Conservation (phyloP, 2,797 vertebrate species). For the Coregonus ussuriensis region DNA sequence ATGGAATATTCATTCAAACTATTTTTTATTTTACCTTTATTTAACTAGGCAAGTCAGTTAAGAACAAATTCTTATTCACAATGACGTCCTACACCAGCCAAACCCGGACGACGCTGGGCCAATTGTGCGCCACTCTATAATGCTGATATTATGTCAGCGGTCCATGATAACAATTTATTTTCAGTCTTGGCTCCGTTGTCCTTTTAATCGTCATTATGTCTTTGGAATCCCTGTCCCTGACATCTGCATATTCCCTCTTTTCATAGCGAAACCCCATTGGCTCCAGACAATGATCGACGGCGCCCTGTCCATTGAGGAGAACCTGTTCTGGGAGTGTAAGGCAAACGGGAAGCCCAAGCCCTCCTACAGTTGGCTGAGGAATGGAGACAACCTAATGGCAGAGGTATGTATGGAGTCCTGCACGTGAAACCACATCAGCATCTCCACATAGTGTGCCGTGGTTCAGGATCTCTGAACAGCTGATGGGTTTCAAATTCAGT, state of each 20-base stretch:
- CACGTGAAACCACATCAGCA: conserved; percentile 21
- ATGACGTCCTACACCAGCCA: too few relatives aligned
- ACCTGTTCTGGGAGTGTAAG: conserved; percentile 89
- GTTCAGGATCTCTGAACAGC: conserved; percentile 37
- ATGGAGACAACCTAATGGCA: conserved; percentile 78
- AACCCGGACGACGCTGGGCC: too few relatives aligned
- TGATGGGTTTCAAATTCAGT: conserved; percentile 58
- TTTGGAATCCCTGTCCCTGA: neutral
- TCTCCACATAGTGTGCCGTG: conserved; percentile 27
- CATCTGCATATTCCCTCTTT: conserved; percentile 27
- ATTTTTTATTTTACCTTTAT: too few relatives aligned
- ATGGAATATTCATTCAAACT: neutral
- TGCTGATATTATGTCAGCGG: conserved; percentile 7
- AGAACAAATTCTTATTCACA: too few relatives aligned
- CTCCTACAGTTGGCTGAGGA: conserved; percentile 91
- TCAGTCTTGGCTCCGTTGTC: neutral
- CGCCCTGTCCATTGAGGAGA: conserved; percentile 85
- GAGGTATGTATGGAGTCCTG: conserved; percentile 76
- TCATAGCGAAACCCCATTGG: conserved; percentile 92
- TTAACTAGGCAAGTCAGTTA: too few relatives aligned
- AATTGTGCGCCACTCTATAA: too few relatives aligned
- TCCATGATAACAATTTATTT: conserved; percentile 14
- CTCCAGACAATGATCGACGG: conserved; percentile 83
- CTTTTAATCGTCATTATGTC: neutral
- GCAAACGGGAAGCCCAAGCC: conserved; percentile 93